These are phyloP conservation scores for Nemurella pictetii DNA, from an alignment of 2,888 invertebrate genomes.

Conservation along the genomic window DNA sequence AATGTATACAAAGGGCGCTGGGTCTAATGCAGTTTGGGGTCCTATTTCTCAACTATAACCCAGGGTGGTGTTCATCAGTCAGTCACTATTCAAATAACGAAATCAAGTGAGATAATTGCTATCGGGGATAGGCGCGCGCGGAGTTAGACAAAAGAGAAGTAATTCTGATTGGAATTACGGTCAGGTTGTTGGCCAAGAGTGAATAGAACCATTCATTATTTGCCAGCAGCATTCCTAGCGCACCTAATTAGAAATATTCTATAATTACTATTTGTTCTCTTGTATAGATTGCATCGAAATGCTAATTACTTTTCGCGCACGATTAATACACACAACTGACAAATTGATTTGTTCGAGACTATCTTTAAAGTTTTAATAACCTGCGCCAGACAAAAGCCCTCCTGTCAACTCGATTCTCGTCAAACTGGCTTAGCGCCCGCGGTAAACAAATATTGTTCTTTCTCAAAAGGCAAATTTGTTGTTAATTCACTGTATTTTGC, in stretches of 20 bases:
- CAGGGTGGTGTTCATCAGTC: background rate
- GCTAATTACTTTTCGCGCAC: background rate
- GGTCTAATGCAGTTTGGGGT: constrained; percentile 12
- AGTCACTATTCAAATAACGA: background rate
- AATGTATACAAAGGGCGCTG: constrained; percentile 23
- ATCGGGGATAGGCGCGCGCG: background rate
- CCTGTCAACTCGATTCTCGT: background rate
- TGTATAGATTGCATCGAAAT: background rate
- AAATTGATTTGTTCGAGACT: background rate
- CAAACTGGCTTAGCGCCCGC: background rate
- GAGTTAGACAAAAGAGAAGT: background rate
- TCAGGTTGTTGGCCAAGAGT: background rate
- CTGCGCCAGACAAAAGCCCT: background rate
- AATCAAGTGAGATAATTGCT: background rate
- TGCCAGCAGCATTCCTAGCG: background rate
- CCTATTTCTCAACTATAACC: background rate
- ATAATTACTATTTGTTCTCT: background rate
- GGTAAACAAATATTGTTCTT: background rate
- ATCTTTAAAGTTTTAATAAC: background rate
- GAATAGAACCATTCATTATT: background rate
- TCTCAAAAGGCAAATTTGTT: background rate
- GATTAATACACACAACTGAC: background rate
- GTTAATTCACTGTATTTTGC: background rate
- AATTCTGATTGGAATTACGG: background rate
- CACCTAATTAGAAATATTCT: background rate